Base-by-base conservation (phyloP, 2,113 vertebrate species). In the Delphinapterus leucas region DNA sequence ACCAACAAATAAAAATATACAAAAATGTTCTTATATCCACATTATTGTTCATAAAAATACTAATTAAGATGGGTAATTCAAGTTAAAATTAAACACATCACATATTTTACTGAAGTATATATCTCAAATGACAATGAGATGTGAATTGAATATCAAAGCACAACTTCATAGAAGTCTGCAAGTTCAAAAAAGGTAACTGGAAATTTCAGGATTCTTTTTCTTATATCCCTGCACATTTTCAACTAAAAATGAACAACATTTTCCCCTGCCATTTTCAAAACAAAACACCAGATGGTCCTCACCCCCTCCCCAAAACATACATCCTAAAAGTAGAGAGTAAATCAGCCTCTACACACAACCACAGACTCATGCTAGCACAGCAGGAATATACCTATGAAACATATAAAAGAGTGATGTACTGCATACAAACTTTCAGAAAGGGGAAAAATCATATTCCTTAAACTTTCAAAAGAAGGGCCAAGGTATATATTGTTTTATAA, bases 191-290 rank as follows among this genome's bases (percentile, higher is more conserved):
- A 28, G 23, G 17, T 67, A 70, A 90, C 38, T 90, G 25, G 55
- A 86, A 95, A 87, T 18, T 53, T 77, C 8, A 60, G 44, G 20
- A 55, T n/a, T 44, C 33, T 49, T 89, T 44, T 88, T 18, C 47
- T 87, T 58, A 79, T 14, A 25, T 92, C 8, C 25, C n/a, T 83
- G 8, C 3, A 95, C 14, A 90, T 67, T 92, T 93, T 60, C 94
- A 10, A 70, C 6, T 47, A 13, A 95, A 92, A 91, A 41, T 49
- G 33, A 94, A 92, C 44, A 85, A 47, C 15, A 86, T 60, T 90
- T 95, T 93, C 70, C 88, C 20, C 53, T 96, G 55, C 23, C 88
- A 96, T 71, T 91, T 89, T 60, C 77, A 97, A 97, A 94, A 94
- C 10, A 92, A 88, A 92, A 88, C 1, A 92, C 18, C 20, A 88